Percentiles rank a stretch among this genome's conserved stretches.
Conservation (phyloP, 2,888 invertebrate genomes). For the Sarcophaga rosellei region DNA sequence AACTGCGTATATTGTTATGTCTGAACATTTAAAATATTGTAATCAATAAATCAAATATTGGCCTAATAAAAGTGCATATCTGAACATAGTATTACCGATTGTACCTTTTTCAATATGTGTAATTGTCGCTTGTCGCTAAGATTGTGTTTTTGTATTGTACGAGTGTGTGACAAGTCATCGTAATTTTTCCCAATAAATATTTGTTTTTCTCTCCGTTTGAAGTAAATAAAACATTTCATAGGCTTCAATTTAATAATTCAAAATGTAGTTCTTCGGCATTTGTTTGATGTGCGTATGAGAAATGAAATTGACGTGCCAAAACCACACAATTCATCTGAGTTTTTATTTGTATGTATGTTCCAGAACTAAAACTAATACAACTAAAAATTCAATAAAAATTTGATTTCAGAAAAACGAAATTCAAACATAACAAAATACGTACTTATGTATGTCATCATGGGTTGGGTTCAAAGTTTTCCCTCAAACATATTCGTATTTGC, state of each 20-base stretch:
- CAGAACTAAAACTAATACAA: conserved; percentile 34
- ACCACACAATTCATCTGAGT: conserved; percentile 63
- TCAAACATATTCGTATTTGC: conserved; percentile 29
- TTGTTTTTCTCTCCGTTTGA: conserved; percentile 6
- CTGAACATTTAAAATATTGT: no score
- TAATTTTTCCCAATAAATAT: conserved; percentile 53
- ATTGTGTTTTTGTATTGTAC: not conserved
- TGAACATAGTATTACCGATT: no score
- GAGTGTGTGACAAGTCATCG: conserved; percentile 63
- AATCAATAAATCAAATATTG: no score
- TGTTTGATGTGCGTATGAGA: conserved; percentile 43
- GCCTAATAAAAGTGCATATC: no score
- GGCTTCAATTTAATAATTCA: conserved; percentile 37
- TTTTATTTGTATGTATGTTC: conserved; percentile 5
- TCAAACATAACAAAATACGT: not conserved
- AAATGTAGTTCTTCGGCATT: conserved; percentile 16
- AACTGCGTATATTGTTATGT: no score
- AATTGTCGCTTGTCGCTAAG: not conserved
- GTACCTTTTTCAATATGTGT: no score
- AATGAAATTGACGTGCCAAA: conserved; percentile 61
- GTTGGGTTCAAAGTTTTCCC: conserved; percentile 48
- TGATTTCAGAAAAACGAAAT: conserved; percentile 42
- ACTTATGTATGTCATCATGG: conserved; percentile 53
- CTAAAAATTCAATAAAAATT: not conserved
- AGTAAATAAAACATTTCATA: conserved; percentile 32